Evolutionary conservation across 2,888 invertebrate species (phyloP).

Genomic region (Lycophotia porphyrea): DNA sequence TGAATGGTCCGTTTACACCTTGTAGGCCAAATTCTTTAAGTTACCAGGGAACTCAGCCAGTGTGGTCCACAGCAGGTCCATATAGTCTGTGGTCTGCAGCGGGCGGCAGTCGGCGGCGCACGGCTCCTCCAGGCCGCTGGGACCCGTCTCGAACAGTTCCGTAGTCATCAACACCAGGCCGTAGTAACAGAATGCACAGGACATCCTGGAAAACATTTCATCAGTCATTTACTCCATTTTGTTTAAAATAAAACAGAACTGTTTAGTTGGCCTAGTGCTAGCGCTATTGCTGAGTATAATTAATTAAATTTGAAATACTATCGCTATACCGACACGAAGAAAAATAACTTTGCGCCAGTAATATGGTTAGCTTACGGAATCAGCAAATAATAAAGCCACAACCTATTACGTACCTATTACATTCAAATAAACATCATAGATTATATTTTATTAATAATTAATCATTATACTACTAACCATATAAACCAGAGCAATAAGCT

Average conservation of each 20-base stretch:
- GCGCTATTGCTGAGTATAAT: neutral
- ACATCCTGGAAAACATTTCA: conserved; percentile 91
- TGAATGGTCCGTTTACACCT: neutral
- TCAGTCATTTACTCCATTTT: neutral
- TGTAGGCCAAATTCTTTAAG: neutral
- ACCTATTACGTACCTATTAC: neutral
- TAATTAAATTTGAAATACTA: no score
- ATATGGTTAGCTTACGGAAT: neutral
- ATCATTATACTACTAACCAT: conserved; percentile 90
- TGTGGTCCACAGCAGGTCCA: conserved; percentile 98
- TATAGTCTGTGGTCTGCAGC: conserved; percentile 96
- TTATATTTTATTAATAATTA: neutral
- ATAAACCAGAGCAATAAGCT: conserved; percentile 97
- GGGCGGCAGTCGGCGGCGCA: conserved; percentile 93
- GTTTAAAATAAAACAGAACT: neutral
- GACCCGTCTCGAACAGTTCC: conserved; percentile 94
- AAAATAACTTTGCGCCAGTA: neutral
- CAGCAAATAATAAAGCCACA: no score
- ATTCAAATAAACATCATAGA: neutral
- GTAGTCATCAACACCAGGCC: conserved; percentile 98
- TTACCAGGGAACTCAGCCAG: conserved; percentile 97
- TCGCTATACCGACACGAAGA: neutral
- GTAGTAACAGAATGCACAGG: conserved; percentile 98
- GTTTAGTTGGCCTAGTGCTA: neutral
- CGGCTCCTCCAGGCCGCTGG: conserved; percentile 80